phyloP scores from a whole-genome alignment of 2,113 vertebrate genomes.

The Loxodonta africana region DNA sequence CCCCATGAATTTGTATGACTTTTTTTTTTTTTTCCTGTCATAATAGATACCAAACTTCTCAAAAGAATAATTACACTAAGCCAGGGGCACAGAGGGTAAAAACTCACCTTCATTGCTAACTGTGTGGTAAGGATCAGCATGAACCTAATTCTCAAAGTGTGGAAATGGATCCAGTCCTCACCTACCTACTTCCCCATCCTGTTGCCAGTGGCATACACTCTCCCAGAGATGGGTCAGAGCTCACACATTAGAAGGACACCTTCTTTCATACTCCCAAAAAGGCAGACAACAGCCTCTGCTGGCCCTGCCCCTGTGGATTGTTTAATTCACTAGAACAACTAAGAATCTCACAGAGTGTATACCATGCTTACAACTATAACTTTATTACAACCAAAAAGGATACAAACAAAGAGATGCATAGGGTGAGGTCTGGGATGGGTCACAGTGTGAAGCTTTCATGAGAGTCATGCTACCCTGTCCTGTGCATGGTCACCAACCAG shows the following conservation, averaged over 20 bases:
- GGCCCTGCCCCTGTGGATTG: neutral
- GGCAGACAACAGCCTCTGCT: neutral
- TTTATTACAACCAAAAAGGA: too few relatives aligned
- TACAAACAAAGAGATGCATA: too few relatives aligned
- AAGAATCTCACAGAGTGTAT: too few relatives aligned
- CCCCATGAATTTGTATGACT: neutral
- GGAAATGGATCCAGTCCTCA: neutral
- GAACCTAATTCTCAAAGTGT: too few relatives aligned
- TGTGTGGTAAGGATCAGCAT: too few relatives aligned
- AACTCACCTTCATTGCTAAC: neutral
- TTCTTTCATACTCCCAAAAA: too few relatives aligned
- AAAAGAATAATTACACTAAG: slow-evolving; percentile 30
- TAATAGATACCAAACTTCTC: neutral
- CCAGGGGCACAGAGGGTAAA: neutral
- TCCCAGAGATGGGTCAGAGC: neutral
- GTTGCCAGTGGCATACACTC: neutral
- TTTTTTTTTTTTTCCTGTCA: neutral
- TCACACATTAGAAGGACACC: neutral
- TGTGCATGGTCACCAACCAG: too few relatives aligned
- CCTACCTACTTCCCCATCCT: neutral
- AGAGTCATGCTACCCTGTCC: too few relatives aligned
- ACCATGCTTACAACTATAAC: too few relatives aligned
- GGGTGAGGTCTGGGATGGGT: too few relatives aligned
- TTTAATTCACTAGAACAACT: neutral
- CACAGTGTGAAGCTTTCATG: too few relatives aligned